Evolutionary conservation across 2,797 vertebrate genomes (phyloP), one percentile per base, ranked within the genome.

Genomic region (Hoplostethus atlanticus): DNA sequence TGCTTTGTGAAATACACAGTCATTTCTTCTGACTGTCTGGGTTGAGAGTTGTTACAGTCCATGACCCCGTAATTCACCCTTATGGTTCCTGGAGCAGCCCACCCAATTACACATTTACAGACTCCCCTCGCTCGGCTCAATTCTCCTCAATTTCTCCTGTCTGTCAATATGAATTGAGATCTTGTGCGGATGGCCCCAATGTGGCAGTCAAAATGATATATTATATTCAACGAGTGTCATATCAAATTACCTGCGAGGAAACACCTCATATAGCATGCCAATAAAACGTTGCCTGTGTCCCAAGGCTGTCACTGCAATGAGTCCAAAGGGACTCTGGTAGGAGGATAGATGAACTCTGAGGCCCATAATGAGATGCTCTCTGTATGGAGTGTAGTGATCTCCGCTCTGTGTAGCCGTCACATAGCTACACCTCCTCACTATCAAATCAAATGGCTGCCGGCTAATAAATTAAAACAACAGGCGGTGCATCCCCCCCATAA

Each of bases 381-480:
- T 70, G 59, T 65, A 60, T 47, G 64, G 63, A 63, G 63, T 64
- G 10, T 12, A 13, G 51, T 61, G 58, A 78, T 85, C 60, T 71
- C 73, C 59, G 17, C 62, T 72, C 54, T 71, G 25, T 69, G 50
- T 16, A 62, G 79, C 28, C 52, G n/a, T 64, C 25, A 58, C 34
- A 64, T 63, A 63, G 62, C 69, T 74, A 76, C 81, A 77, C 71
- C 66, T 74, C 64, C 77, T 87, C 53, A 56, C 75, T 50, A 63
- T 86, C 76, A 87, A 76, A 87, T 88, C 81, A 89, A 86, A 89
- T 63, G 68, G 57, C 59, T 75, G 53, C 73, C 65, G 34, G 64
- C 63, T 90, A 89, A 92, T 91, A 91, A 86, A 93, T 91, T 83
- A 88, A 88, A 87, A 81, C 84, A 87, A 84, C 84, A 84, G 67